Conservation (phyloP, 1,140 invertebrate genomes). For the Delia radicum region DNA sequence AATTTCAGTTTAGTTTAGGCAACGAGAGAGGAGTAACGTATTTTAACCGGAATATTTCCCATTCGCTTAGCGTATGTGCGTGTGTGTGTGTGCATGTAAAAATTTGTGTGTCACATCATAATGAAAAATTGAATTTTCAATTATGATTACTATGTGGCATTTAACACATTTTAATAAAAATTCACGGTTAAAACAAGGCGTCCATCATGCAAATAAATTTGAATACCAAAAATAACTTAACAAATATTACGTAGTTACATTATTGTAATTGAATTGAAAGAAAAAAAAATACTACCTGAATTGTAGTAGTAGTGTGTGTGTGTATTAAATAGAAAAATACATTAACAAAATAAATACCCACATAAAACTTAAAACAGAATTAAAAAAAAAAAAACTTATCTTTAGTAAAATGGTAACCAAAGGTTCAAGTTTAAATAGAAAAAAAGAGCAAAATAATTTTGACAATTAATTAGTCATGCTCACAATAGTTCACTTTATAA, state of each 20-base stretch:
- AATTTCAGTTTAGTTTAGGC: not conserved
- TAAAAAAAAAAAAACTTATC: not conserved
- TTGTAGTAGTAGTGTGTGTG: not conserved
- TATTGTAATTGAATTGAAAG: not conserved
- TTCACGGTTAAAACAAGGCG: not conserved
- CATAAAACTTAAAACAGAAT: not conserved
- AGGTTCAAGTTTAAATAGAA: not conserved
- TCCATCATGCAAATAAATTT: not conserved
- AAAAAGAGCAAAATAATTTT: not conserved
- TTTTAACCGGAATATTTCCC: not conserved
- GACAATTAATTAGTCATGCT: constrained; percentile 3
- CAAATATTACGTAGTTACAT: not conserved
- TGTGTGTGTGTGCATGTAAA: not conserved
- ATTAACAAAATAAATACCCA: not conserved
- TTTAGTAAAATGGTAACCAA: not conserved
- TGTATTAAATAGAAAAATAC: not conserved
- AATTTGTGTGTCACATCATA: not conserved
- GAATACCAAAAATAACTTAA: not conserved
- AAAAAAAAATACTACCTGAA: not conserved
- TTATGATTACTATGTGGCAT: not conserved
- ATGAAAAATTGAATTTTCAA: not conserved
- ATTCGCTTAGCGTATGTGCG: not conserved
- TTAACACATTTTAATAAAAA: not conserved
- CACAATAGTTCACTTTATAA: not conserved
- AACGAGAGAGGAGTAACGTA: not conserved